phyloP scores from a whole-genome alignment of 2,888 invertebrate genomes.

The Nomada ferruginata region DNA sequence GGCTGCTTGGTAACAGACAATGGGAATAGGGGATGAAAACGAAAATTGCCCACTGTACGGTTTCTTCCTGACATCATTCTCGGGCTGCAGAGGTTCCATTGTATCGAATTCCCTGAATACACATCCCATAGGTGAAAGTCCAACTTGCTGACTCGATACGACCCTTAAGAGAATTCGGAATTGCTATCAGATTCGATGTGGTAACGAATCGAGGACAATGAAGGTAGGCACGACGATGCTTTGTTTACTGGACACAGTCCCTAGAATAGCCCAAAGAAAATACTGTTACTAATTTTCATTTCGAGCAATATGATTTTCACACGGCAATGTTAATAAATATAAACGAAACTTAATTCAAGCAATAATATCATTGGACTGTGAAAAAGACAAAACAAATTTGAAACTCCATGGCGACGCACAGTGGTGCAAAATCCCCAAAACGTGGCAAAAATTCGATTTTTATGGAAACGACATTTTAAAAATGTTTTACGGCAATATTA shows the following conservation, averaged over 20 bases:
- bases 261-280: background rate
- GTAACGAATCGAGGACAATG: background rate
- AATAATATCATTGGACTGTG: too few relatives aligned
- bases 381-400: background rate
- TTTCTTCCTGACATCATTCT: background rate
- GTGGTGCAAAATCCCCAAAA: too few relatives aligned
- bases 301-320: too few relatives aligned
- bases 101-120: background rate
- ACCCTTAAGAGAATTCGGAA: background rate
- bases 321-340: too few relatives aligned
- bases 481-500: too few relatives aligned
- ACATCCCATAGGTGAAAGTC: background rate
- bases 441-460: too few relatives aligned
- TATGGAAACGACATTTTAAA: too few relatives aligned
- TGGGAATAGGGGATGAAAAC: too few relatives aligned
- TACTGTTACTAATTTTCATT: background rate
- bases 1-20: too few relatives aligned
- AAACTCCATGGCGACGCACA: background rate
- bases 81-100: background rate
- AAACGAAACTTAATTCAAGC: too few relatives aligned
- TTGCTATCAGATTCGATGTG: slow-evolving; percentile 1
- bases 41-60: too few relatives aligned
- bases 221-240: background rate
- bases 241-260: background rate
- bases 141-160: background rate